phyloP scores from a whole-genome alignment of 2,113 vertebrate species.

The Heterochromis multidens region DNA sequence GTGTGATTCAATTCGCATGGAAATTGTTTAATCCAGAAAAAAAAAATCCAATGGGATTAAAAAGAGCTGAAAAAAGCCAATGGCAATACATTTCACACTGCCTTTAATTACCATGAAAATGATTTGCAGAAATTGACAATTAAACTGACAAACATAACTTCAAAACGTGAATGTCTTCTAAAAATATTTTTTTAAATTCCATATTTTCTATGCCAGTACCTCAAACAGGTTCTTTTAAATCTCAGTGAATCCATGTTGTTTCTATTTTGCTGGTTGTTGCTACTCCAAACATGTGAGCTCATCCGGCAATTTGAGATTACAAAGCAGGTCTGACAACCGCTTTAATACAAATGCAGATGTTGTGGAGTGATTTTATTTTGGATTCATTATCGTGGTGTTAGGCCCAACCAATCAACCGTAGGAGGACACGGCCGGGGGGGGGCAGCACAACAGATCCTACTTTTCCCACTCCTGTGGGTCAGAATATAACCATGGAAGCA shows the following conservation, averaged over 20 bases:
- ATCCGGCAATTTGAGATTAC: not conserved
- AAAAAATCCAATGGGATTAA: not conserved
- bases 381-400: not conserved
- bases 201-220: not conserved
- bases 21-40: slow-evolving; percentile 2
- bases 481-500: slow-evolving; percentile 49
- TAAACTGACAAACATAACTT: not conserved
- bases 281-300: slow-evolving; percentile 5
- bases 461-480: slow-evolving; percentile 34
- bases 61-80: not conserved
- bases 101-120: not conserved
- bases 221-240: not conserved
- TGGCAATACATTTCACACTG: not conserved
- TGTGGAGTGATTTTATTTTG: slow-evolving; percentile 14
- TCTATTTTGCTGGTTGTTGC: slow-evolving; percentile 27
- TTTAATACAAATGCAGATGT: slow-evolving; percentile 37
- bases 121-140: not conserved
- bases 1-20: slow-evolving; percentile 13
- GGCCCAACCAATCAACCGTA: slow-evolving; percentile 14
- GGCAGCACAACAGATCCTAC: slow-evolving; percentile 12
- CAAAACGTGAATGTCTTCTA: not conserved
- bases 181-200: not conserved
- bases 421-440: not conserved
- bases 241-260: not conserved
- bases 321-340: not conserved